Base-by-base conservation (phyloP, 2,797 vertebrate genomes). In the Miichthys miiuy region DNA sequence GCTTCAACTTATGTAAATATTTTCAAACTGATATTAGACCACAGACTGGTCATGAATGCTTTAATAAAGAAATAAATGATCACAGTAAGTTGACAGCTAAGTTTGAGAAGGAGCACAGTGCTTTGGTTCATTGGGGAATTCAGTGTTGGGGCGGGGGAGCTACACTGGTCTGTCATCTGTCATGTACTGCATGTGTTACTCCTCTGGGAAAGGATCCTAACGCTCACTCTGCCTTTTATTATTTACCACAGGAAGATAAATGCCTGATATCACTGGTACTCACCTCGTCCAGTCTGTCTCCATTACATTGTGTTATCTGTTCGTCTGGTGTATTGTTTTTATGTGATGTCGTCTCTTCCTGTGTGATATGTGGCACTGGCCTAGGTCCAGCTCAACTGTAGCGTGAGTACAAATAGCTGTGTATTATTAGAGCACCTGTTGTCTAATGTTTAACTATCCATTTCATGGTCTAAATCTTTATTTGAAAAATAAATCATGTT, bases 301-400 rank as follows among this genome's bases (percentile, higher is more conserved):
- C 41, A 48, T 68, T 75, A 48, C 76, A 50, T 13, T 51, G 64
- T 84, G 75, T 79, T 61, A 3, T 73, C 50, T 80, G 77, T 87
- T 57, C 86, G 79, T 89, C 72, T 79, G 56, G 30, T 78, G 54
- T 68, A 23, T 38, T 2, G 9, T 51, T 34, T 50, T 81, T 83
- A 60, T 70, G 76, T 68, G 52, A 62, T 76, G 68, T 68, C 73
- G 44, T 82, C 54, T 88, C 48, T 69, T 85, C 47, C 34, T 79
- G 61, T 81, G n/a, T 79, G 74, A 61, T 77, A 67, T 76, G 70
- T 89, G 87, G 84, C 89, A 91, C 75, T 27, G 88, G 90, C 77
- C 87, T 83, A 48, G 62, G 85, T 81, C 85, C 61, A 88, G 79
- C 75, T 27, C 47, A 69, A 11, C 11, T 77, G 60, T 11, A 55